Evolutionary conservation across 2,113 vertebrate species (phyloP).

Genomic region (Tringa solitaria): DNA sequence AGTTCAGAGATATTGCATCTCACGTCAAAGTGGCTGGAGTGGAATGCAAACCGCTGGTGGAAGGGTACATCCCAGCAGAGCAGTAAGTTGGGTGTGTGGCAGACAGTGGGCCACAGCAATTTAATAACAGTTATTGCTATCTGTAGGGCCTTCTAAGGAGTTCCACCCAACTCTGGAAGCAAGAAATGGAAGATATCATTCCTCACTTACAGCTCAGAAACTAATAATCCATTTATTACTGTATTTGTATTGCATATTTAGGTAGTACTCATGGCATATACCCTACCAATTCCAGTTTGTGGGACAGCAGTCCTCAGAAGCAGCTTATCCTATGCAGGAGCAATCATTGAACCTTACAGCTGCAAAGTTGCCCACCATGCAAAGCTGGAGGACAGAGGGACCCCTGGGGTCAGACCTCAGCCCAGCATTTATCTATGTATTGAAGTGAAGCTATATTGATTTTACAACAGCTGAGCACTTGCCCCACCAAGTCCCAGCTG

Average conservation of each 20-base stretch:
- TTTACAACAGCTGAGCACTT: background rate
- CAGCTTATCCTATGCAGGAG: background rate
- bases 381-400: background rate
- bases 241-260: background rate
- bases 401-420: background rate
- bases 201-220: background rate
- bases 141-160: background rate
- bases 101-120: background rate
- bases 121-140: background rate
- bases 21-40: conserved; percentile 94
- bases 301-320: background rate
- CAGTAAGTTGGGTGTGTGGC: conserved; percentile 84
- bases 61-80: conserved; percentile 96
- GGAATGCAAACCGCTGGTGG: conserved; percentile 88
- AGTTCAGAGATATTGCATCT: conserved; percentile 89
- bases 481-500: background rate
- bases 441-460: background rate
- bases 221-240: background rate
- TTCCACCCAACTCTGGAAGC: rapidly evolving
- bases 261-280: background rate
- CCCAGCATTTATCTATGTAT: background rate
- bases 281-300: background rate
- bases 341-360: background rate
- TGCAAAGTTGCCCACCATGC: background rate
- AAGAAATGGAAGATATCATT: background rate